Evolutionary conservation across 2,113 vertebrate genomes (phyloP).

Genomic region (Perca flavescens): DNA sequence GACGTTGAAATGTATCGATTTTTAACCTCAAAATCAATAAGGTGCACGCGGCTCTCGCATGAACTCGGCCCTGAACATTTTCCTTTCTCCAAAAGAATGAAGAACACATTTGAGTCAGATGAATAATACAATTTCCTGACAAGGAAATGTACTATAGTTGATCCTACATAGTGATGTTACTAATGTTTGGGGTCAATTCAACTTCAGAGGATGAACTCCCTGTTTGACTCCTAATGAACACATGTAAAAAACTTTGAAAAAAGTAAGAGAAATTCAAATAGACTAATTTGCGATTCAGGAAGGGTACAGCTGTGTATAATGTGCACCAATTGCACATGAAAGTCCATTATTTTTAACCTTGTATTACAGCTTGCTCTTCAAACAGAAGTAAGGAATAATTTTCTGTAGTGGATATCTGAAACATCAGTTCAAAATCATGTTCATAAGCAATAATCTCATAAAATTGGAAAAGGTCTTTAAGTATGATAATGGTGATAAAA

Average conservation of each 20-base stretch:
- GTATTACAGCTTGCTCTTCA: not conserved
- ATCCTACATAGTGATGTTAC: not conserved
- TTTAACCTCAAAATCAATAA: conserved; percentile 79
- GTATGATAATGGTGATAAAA: not conserved
- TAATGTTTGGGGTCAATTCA: not conserved
- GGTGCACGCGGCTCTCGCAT: conserved; percentile 16
- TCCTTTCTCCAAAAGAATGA: conserved; percentile 44
- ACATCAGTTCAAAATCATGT: not conserved
- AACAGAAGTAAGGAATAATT: not conserved
- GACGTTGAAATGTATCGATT: conserved; percentile 79
- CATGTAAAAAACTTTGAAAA: not conserved
- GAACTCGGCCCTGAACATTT: conserved; percentile 5
- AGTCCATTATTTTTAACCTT: not conserved
- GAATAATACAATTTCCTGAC: not conserved
- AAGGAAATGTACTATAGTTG: not conserved
- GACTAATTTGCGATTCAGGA: not conserved
- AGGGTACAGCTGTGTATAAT: not conserved
- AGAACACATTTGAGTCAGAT: not conserved
- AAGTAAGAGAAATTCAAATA: not conserved
- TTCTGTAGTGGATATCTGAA: not conserved
- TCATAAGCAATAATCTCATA: not conserved
- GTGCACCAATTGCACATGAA: not conserved
- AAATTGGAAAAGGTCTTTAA: not conserved
- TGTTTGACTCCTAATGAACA: not conserved
- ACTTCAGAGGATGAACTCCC: not conserved